phyloP scores from a whole-genome alignment of 1,140 invertebrate genomes.

The Drosophila neocordata region DNA sequence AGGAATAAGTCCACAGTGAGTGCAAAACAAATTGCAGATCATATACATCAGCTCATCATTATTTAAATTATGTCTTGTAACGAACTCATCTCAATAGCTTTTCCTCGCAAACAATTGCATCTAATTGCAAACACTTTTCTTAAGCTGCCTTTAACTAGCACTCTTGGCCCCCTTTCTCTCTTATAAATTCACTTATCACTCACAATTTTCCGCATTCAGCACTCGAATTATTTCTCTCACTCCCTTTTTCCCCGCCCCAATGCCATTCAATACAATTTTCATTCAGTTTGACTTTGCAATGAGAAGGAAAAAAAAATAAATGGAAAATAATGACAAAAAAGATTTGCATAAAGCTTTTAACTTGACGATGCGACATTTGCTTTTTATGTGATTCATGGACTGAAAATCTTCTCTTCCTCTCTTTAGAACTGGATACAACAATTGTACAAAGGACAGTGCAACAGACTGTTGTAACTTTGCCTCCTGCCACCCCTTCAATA shows the following conservation, averaged over 20 bases:
- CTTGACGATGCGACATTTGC: conserved; percentile 52
- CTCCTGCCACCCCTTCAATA: conserved; percentile 14
- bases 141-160: conserved; percentile 14
- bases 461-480: not conserved
- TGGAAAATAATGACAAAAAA: conserved; percentile 22
- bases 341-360: conserved; percentile 63
- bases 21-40: not conserved
- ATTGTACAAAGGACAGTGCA: conserved; percentile 16
- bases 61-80: conserved; percentile 1
- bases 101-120: conserved; percentile 52
- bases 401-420: not conserved
- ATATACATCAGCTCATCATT: not conserved
- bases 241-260: not conserved
- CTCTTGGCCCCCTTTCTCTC: not conserved
- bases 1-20: too few species aligned
- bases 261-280: conserved; percentile 38
- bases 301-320: conserved; percentile 17
- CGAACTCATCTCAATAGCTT: conserved; percentile 12
- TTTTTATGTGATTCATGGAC: conserved; percentile 59
- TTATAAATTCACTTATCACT: not conserved
- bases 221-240: not conserved
- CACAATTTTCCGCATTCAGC: conserved; percentile 1
- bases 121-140: conserved; percentile 45
- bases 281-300: conserved; percentile 23
- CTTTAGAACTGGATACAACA: not conserved